Base-by-base conservation (phyloP, 2,113 vertebrate genomes). In the Mustela nigripes region DNA sequence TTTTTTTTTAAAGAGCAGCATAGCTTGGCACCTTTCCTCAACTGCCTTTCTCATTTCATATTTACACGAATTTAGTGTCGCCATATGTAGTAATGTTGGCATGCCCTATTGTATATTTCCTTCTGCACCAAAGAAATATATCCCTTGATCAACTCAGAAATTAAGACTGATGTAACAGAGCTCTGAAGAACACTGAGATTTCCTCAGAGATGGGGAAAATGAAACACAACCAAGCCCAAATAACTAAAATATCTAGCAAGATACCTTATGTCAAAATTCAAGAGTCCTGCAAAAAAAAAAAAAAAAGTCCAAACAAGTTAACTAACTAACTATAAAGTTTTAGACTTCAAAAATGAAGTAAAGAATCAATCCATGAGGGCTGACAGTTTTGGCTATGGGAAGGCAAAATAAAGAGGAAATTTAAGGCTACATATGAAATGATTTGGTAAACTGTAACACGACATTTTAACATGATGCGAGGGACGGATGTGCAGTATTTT, bases 161-260 rank as follows among this genome's bases (percentile, higher is more conserved):
- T n/a, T 45, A 31, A 88, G 42, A 42, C 0, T 0, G 80, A 97
- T 88, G 92, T 95, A 91, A 92, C 16, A 89, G 56, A 78, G 1
- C n/a, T 78, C 10, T 63, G 45, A 96, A 94, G 33, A 45, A 42
- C 31, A 71, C 15, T 71, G 33, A 63, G 69, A 95, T 91, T 88
- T 93, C 73, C 31, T 71, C 36, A 95, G 71, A 90, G 45, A 95
- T 3, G 65, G 11, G 42, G 31, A 84, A 94, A 93, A 91, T 8
- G 71, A 91, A 94, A 85, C n/a, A 67, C 90, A 96, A 60, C n/a
- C 26, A 92, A 96, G 65, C 31, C 60, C 9, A 84, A 91, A 84
- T 48, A 82, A 58, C 11, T 67, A 45, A 90, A 94, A 69, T 69
- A 56, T 19, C 21, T 3, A 90, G 21, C 69, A 94, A 76, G n/a